Evolutionary conservation across 2,888 invertebrate species (phyloP).

Genomic region (Tipula confusa): DNA sequence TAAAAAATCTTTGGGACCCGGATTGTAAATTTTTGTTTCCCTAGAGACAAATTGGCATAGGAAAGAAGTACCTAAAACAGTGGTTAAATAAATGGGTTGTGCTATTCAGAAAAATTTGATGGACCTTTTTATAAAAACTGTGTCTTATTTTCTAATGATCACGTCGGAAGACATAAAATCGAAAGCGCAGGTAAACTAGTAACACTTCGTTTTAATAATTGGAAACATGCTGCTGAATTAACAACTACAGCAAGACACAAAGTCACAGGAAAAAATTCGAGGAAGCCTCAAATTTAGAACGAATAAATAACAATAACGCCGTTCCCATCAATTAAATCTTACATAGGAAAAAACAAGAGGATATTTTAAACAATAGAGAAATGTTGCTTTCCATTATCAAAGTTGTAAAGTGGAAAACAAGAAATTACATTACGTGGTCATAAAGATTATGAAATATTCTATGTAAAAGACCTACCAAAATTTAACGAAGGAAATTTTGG

Average conservation of each 20-base stretch:
- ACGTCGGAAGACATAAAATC: not conserved
- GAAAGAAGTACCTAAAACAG: not conserved
- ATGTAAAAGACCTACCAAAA: not conserved
- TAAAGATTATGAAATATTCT: not conserved
- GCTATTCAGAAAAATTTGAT: not conserved
- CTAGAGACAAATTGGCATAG: not conserved
- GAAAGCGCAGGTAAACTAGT: not conserved
- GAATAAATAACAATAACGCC: not conserved
- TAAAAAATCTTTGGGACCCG: not conserved
- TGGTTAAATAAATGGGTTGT: not conserved
- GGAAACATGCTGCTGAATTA: not conserved
- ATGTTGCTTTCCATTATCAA: not conserved
- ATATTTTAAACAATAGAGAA: not conserved
- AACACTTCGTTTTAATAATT: not conserved
- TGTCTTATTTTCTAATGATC: not conserved
- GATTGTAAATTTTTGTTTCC: not conserved
- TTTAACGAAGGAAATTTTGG: not conserved
- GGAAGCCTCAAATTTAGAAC: not conserved
- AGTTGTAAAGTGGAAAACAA: not conserved
- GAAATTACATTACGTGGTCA: not conserved
- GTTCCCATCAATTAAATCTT: not conserved
- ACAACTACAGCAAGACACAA: not conserved
- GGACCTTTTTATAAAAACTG: constrained; percentile 25
- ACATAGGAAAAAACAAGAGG: not conserved
- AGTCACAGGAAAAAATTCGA: not conserved